Evolutionary conservation across 2,888 invertebrate genomes (phyloP).

Genomic region (Dicycla oo): DNA sequence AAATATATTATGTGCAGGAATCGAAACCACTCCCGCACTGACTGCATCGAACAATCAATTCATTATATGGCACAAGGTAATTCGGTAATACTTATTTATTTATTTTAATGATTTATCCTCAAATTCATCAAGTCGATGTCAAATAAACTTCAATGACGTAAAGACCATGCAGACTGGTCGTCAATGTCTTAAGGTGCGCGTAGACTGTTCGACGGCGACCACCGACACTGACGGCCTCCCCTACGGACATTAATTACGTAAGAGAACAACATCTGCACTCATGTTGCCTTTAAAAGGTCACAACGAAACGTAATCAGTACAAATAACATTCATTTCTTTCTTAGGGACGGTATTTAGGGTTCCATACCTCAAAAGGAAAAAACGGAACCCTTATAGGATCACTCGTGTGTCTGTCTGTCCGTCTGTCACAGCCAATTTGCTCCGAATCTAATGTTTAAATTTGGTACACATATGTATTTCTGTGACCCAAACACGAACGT

Average conservation of each 20-base stretch:
- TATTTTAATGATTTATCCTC: conserved; percentile 12
- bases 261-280: conserved; percentile 30
- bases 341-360: no score
- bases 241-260: conserved; percentile 7
- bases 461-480: no score
- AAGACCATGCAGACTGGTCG: background rate
- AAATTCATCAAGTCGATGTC: conserved; percentile 22
- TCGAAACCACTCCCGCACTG: background rate
- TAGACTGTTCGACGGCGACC: conserved; percentile 6
- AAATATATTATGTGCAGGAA: no score
- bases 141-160: conserved; percentile 17
- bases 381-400: no score
- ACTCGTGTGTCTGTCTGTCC: no score
- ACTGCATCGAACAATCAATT: background rate
- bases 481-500: no score
- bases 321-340: conserved; percentile 28
- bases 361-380: no score
- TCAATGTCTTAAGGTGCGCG: background rate
- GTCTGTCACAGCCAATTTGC: no score
- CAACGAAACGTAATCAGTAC: conserved; percentile 27
- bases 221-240: conserved; percentile 23
- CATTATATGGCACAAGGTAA: conserved; percentile 11
- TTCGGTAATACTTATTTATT: background rate
- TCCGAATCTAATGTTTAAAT: no score
- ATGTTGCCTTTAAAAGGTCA: conserved; percentile 31